Percentiles rank a stretch among this genome's conserved stretches.
Evolutionary conservation across 2,797 vertebrate genomes (phyloP).

Genomic region (Neosilurus mollespiculum): DNA sequence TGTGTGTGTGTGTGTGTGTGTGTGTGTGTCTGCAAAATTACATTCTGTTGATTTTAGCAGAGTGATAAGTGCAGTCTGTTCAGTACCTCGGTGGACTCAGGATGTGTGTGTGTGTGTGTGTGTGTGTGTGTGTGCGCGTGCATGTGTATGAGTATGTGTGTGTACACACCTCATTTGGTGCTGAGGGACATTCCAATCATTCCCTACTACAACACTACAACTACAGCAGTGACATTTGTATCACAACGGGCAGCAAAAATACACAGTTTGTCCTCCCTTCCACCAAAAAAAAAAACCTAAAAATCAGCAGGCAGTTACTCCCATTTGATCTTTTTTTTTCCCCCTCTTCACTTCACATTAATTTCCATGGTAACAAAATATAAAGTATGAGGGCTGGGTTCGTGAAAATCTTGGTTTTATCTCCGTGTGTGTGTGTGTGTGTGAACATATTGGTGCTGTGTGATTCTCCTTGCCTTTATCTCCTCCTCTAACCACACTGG

Average conservation of each 20-base stretch:
- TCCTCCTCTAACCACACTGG: constrained; percentile 64
- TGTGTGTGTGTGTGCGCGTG: constrained; percentile 31
- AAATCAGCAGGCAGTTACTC: neutral
- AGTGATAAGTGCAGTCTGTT: constrained; percentile 25
- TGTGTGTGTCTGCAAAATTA: constrained; percentile 29
- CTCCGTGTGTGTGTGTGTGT: neutral
- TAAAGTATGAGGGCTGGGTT: neutral
- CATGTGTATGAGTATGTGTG: constrained; percentile 20
- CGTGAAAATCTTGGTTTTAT: neutral
- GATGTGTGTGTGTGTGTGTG: constrained; percentile 15
- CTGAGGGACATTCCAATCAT: constrained; percentile 43
- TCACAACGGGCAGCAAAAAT: constrained; percentile 37
- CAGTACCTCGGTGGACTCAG: neutral
- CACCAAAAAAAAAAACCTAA: constrained; percentile 17
- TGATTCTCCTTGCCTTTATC: constrained; percentile 56
- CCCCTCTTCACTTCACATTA: neutral
- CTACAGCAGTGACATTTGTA: constrained; percentile 27
- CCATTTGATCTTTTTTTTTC: neutral
- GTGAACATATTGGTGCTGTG: neutral
- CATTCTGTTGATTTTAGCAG: constrained; percentile 35
- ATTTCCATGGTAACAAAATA: constrained; percentile 8
- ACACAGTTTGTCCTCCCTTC: constrained; percentile 7
- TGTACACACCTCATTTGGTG: constrained; percentile 6
- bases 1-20: constrained; percentile 2
- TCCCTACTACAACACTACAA: constrained; percentile 20